Conservation (phyloP, 2,888 invertebrate genomes). For the Nomada ruficornis region DNA sequence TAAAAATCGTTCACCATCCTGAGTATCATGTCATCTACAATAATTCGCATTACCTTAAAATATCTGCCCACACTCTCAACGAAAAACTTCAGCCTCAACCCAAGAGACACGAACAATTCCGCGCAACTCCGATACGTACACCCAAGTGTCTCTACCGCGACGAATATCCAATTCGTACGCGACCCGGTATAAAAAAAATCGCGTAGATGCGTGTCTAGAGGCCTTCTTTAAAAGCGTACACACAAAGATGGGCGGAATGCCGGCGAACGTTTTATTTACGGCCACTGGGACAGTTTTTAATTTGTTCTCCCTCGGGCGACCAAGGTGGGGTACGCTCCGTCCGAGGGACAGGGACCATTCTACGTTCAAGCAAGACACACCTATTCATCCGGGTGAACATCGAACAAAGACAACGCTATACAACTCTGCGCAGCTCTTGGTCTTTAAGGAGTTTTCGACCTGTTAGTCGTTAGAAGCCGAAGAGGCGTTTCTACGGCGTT, state of each 20-base stretch:
- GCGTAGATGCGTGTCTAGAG: constrained; percentile 81
- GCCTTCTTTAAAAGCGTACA: constrained; percentile 78
- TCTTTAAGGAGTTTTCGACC: constrained; percentile 82
- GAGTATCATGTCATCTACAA: no score
- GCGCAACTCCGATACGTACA: neutral
- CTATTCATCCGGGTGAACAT: neutral
- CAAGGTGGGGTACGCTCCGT: constrained; percentile 44
- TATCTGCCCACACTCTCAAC: no score
- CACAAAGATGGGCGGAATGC: constrained; percentile 81
- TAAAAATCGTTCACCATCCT: no score
- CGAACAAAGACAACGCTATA: constrained; percentile 13
- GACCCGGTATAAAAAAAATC: constrained; percentile 78
- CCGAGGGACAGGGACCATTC: neutral
- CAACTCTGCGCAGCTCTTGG: constrained; percentile 52
- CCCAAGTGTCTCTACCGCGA: no score
- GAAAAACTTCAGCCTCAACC: no score
- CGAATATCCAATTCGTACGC: neutral
- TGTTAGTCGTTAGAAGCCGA: constrained; percentile 82
- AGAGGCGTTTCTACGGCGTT: constrained; percentile 81
- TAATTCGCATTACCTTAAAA: no score
- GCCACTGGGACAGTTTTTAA: constrained; percentile 84
- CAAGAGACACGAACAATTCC: no score
- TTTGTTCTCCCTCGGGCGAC: constrained; percentile 81
- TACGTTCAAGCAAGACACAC: neutral
- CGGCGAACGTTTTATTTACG: constrained; percentile 83